Evolutionary conservation across 2,888 invertebrate genomes (phyloP), one percentile per base, ranked within the genome.

Genomic region (Agrochola litura): DNA sequence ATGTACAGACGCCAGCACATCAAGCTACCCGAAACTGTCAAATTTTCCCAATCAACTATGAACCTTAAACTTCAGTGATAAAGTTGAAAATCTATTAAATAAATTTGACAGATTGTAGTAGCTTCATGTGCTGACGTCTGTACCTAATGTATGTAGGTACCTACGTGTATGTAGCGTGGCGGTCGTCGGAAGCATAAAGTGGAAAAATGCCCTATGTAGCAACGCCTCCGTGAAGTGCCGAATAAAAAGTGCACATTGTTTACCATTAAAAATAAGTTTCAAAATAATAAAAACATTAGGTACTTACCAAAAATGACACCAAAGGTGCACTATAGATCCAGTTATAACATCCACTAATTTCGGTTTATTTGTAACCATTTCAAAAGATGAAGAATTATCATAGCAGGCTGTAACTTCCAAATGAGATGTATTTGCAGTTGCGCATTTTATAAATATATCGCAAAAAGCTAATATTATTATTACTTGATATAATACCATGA

Each of bases 231-330:
- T n/a, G 22, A 37, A 67, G 30, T 37, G 30, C 30, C 22, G 14
- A 66, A 22, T 19, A 66, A 19, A 49, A 25, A 66, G 12, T 49
- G 22, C 54, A 22, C 19, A 46, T 65, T 25, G 46, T 49, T 19
- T 49, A 30, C 4, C 25, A 14, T 30, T 30, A 14, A 66, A 41
- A 41, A 8, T 22, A 19, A 8, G n/a, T 63, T 19, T 41, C 2
- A 41, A 78, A 25, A 52, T 49, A 68, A 61, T 2, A n/a, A 41
- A 30, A 12, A 10, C 8, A 58, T 77, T 75, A 88, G n/a, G n/a
- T n/a, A n/a, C 88, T 77, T 75, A 88, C 88, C 88, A 88, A 79
- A 74, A 82, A 68, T 81, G 66, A 78, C 88, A 89, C 80, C 82
- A 88, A 30, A 89, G 67, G 19, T 89, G 75, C 6, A 88, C 88